These are phyloP conservation scores for Pherbina coryleti DNA, from an alignment of 2,888 invertebrate species.

Conservation along the genomic window DNA sequence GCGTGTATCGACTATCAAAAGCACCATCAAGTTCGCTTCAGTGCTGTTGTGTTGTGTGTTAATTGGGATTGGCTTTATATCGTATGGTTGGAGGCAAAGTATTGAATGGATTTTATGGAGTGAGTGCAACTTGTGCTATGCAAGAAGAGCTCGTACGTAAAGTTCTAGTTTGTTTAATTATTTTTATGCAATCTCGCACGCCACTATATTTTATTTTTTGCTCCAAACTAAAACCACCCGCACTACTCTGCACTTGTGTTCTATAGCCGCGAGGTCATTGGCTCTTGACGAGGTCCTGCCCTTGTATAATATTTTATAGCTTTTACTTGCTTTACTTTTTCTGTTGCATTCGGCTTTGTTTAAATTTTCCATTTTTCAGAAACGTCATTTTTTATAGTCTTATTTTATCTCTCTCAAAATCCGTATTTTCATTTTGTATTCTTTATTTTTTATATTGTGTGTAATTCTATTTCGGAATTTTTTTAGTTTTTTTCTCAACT, in stretches of 20 bases:
- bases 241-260: conserved; percentile 45
- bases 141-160: not conserved
- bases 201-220: not conserved
- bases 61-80: not conserved
- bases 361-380: not conserved
- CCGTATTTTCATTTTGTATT: not conserved
- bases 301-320: not conserved
- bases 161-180: not conserved
- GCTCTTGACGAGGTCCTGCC: not conserved
- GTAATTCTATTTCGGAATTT: not conserved
- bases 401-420: not conserved
- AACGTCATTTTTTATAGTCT: not conserved
- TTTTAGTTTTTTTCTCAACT: not conserved
- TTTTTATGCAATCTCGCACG: not conserved
- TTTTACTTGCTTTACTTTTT: not conserved
- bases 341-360: not conserved
- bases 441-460: not conserved
- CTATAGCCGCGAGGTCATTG: conserved; percentile 38
- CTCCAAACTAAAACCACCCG: not conserved
- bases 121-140: not conserved
- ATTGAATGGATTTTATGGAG: not conserved
- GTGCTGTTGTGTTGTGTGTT: not conserved
- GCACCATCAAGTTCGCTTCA: not conserved
- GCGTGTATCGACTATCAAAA: not conserved
- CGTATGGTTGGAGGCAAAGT: not conserved